Conservation (phyloP, 2,888 invertebrate species). For the Heliconius sara region DNA sequence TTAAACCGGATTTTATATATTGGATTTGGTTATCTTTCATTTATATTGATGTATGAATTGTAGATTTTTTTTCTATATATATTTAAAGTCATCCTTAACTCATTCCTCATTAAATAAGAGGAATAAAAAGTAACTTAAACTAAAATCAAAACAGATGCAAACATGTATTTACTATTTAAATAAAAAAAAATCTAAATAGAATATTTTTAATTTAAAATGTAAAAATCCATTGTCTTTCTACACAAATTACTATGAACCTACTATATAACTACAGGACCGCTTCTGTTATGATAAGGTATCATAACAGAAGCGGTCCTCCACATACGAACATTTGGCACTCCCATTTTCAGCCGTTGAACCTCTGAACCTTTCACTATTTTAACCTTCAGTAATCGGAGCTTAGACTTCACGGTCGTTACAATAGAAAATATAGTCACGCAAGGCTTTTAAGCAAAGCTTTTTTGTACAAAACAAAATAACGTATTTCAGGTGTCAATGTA, state of each 20-base stretch:
- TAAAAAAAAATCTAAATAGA: not conserved
- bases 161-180: not conserved
- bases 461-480: conserved; percentile 1
- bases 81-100: no score
- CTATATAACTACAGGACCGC: no score
- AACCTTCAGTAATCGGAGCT: conserved; percentile 36
- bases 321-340: conserved; percentile 18
- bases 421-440: conserved; percentile 32
- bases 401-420: conserved; percentile 28
- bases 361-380: conserved; percentile 39
- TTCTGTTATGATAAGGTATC: no score
- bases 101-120: no score
- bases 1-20: not conserved
- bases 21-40: not conserved
- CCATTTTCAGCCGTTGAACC: conserved; percentile 46
- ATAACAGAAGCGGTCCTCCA: not conserved
- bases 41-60: not conserved
- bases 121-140: not conserved
- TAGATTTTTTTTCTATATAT: no score
- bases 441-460: conserved; percentile 12
- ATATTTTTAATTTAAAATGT: not conserved
- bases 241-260: not conserved
- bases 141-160: no score
- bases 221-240: not conserved
- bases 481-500: conserved; percentile 15